Evolutionary conservation across 2,888 invertebrate genomes (phyloP).

Genomic region (Leucophenga montana): DNA sequence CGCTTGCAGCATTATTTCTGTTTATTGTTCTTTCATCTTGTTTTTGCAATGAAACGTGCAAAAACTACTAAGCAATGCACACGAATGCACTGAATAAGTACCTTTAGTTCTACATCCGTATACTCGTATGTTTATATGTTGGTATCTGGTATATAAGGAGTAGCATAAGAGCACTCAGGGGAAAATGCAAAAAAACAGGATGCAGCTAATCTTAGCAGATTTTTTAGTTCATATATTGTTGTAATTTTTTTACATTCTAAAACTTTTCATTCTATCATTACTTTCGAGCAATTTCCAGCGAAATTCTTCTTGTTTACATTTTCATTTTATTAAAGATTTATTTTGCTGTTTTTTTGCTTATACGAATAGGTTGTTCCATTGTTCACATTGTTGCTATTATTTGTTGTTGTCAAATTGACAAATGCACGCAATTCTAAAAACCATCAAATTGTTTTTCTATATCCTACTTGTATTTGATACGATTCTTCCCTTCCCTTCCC

Average conservation of each 20-base stretch:
- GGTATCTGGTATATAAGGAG: too few relatives aligned
- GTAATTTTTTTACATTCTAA: neutral
- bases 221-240: neutral
- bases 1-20: conserved; percentile 12
- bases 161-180: neutral
- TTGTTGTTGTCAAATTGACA: conserved; percentile 15
- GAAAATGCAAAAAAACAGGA: too few relatives aligned
- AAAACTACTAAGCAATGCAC: conserved; percentile 48
- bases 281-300: conserved; percentile 60
- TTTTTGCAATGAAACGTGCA: conserved; percentile 41
- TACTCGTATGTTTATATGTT: too few relatives aligned
- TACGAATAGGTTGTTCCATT: conserved; percentile 49
- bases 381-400: conserved; percentile 36
- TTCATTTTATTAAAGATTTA: neutral
- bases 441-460: neutral
- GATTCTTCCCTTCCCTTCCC: too few relatives aligned
- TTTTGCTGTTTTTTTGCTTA: conserved; percentile 32
- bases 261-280: conserved; percentile 40
- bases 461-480: neutral
- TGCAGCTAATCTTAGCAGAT: too few relatives aligned
- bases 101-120: conserved; percentile 12
- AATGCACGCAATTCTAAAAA: neutral
- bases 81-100: conserved; percentile 45
- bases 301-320: conserved; percentile 41
- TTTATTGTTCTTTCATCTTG: conserved; percentile 40